phyloP scores from a whole-genome alignment of 2,797 vertebrate genomes.

The Pangasius krempfi region DNA sequence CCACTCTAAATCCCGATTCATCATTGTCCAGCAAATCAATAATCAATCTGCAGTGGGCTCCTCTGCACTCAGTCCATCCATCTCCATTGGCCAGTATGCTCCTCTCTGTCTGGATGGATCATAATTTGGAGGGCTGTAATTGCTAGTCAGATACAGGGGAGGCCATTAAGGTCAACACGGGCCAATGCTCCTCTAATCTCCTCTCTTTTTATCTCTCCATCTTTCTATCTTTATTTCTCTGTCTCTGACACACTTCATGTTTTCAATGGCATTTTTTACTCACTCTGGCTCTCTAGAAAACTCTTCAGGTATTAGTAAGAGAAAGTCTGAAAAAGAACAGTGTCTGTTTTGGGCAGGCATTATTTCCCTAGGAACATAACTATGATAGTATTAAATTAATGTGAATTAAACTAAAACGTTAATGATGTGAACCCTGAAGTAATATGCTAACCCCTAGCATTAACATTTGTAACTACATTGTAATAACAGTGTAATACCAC shows the following conservation, averaged over 20 bases:
- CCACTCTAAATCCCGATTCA: slow-evolving; percentile 75
- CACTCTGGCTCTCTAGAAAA: slow-evolving; percentile 39
- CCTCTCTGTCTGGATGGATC: slow-evolving; percentile 78
- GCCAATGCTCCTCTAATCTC: slow-evolving; percentile 62
- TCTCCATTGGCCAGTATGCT: slow-evolving; percentile 72
- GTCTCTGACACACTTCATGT: slow-evolving; percentile 59
- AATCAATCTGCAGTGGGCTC: slow-evolving; percentile 79
- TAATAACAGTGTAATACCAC: not conserved
- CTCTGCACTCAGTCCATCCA: slow-evolving; percentile 72
- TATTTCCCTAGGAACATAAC: not conserved
- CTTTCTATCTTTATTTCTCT: slow-evolving; percentile 51
- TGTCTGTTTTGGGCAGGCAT: not conserved
- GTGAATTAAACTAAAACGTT: not conserved
- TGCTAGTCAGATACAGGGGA: slow-evolving; percentile 73
- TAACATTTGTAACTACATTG: not conserved
- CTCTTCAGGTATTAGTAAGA: slow-evolving; percentile 45
- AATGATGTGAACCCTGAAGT: not conserved
- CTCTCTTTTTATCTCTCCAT: slow-evolving; percentile 48
- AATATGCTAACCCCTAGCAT: not conserved
- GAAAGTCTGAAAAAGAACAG: slow-evolving; percentile 10
- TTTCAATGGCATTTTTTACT: slow-evolving; percentile 62
- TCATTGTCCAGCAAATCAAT: slow-evolving; percentile 84
- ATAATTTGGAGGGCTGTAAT: slow-evolving; percentile 83
- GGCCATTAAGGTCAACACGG: slow-evolving; percentile 76
- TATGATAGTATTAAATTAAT: not conserved